Base-by-base conservation (phyloP, 2,113 vertebrate species). In the Ageneiosus marmoratus region DNA sequence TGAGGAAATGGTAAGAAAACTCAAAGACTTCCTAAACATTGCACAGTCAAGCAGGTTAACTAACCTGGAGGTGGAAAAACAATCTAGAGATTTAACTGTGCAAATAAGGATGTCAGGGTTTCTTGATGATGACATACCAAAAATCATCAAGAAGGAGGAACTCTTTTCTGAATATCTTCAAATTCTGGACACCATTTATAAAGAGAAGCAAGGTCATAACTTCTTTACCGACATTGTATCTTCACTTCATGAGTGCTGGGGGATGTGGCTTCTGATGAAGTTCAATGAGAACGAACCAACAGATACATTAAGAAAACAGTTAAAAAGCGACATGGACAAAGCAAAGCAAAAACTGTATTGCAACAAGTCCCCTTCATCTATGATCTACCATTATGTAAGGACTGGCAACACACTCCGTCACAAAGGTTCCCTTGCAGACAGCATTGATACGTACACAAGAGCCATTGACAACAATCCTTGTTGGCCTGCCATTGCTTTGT, bases 181-280 rank as follows among this genome's bases (percentile, higher is more conserved):
- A 0, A 2, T 58, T 15, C 73, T 88, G 0, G 62, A 90, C 27
- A 32, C 65, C 0, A 41, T 90, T n/a, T 88, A 89, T 69, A 34
- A 80, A 78, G 75, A 62, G 15, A 60, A 7, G 6, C 51, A 0
- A 16, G 20, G 11, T 77, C 85, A 9, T 87, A 84, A 48, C 62
- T 12, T 12, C 48, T 37, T 7, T 56, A 69, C 70, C 4, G 88
- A 87, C 10, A 55, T 87, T 79, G 80, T 92, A 48, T 55, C 87
- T 11, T 88, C 89, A 1, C 82, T 93, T 63, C 90, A 92, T 85
- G 91, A 92, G n/a, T 90, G 87, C 65, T 93, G 91, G 92, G 90
- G 88, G 24, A 69, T 91, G 78, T 93, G 92, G 92, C 89, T 91
- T 1, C 87, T 91, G 27, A 90, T 80, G 22, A 77, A 77, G 4